Evolutionary conservation across 1,140 invertebrate species (phyloP).

Genomic region (Zaprionus davidi): DNA sequence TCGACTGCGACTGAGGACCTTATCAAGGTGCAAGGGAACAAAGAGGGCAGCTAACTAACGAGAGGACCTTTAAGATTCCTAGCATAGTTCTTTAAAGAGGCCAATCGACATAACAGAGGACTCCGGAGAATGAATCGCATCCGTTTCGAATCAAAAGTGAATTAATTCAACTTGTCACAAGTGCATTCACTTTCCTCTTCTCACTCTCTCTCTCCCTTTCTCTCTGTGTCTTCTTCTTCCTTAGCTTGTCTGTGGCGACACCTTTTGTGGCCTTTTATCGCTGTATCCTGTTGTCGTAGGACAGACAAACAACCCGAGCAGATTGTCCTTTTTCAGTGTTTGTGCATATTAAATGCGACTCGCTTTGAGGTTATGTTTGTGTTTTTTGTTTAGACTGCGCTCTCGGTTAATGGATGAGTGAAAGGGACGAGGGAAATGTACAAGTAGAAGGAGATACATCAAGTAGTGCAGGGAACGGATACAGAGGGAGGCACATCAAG

Average conservation of each 20-base stretch:
- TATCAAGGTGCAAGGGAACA: conserved; percentile 40
- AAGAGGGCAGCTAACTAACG: background rate
- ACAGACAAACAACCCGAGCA: conserved; percentile 52
- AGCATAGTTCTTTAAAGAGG: conserved; percentile 27
- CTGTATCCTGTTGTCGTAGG: conserved; percentile 23
- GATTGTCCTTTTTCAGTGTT: conserved; percentile 66
- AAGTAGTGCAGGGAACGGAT: background rate
- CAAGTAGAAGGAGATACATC: background rate
- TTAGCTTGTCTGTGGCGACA: conserved; percentile 39
- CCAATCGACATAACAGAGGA: conserved; percentile 34
- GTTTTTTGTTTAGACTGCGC: conserved; percentile 37
- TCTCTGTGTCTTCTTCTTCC: background rate
- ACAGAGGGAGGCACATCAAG: background rate
- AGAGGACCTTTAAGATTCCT: conserved; percentile 32
- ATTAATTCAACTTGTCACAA: conserved; percentile 60
- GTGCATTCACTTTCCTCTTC: conserved; percentile 32
- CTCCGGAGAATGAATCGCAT: conserved; percentile 21
- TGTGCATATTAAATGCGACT: conserved; percentile 63
- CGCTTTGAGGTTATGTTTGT: conserved; percentile 65
- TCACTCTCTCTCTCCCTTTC: background rate
- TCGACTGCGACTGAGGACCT: conserved; percentile 36
- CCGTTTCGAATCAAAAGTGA: conserved; percentile 47
- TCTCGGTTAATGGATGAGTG: conserved; percentile 32
- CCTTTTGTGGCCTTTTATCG: conserved; percentile 6
- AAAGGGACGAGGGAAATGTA: background rate